phyloP scores from a whole-genome alignment of 2,797 vertebrate species.

The Taenioides sp. region DNA sequence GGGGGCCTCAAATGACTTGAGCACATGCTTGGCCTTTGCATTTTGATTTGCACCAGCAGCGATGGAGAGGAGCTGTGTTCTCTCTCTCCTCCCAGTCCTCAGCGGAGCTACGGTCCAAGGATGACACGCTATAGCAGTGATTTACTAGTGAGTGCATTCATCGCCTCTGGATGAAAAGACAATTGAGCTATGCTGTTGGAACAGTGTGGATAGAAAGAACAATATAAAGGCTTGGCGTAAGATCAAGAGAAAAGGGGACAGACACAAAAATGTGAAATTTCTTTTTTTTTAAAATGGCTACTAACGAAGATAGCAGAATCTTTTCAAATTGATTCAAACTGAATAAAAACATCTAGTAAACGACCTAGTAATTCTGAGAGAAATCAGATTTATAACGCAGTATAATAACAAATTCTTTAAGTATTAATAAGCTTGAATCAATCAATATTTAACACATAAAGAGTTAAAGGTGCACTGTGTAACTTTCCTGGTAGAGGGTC shows the following conservation, averaged over 20 bases:
- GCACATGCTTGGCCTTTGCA: slow-evolving; percentile 65
- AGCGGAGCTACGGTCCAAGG: slow-evolving; percentile 57
- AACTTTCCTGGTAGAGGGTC: too few relatives aligned
- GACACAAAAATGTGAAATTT: slow-evolving; percentile 30
- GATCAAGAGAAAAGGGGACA: background rate
- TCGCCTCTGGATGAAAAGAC: slow-evolving; percentile 64
- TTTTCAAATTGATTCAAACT: background rate
- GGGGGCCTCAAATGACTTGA: slow-evolving; percentile 53
- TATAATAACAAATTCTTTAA: too few relatives aligned
- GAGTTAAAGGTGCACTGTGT: too few relatives aligned
- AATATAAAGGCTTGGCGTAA: slow-evolving; percentile 32
- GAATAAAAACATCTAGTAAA: too few relatives aligned
- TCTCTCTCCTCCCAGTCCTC: slow-evolving; percentile 49
- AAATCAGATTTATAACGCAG: background rate
- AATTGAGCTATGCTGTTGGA: slow-evolving; percentile 68
- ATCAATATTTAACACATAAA: background rate
- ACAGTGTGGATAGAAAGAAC: slow-evolving; percentile 35
- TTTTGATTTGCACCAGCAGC: slow-evolving; percentile 64
- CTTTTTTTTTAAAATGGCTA: slow-evolving; percentile 15
- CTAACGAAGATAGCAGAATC: background rate
- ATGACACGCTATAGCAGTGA: slow-evolving; percentile 61
- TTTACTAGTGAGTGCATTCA: slow-evolving; percentile 72
- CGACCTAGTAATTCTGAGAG: background rate
- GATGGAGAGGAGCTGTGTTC: slow-evolving; percentile 58
- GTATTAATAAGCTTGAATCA: background rate